A percentile compares a stretch with the other conserved stretches of the same genome.
Evolutionary conservation across 2,888 invertebrate genomes (phyloP).

Genomic region (Ectemnius cavifrons): DNA sequence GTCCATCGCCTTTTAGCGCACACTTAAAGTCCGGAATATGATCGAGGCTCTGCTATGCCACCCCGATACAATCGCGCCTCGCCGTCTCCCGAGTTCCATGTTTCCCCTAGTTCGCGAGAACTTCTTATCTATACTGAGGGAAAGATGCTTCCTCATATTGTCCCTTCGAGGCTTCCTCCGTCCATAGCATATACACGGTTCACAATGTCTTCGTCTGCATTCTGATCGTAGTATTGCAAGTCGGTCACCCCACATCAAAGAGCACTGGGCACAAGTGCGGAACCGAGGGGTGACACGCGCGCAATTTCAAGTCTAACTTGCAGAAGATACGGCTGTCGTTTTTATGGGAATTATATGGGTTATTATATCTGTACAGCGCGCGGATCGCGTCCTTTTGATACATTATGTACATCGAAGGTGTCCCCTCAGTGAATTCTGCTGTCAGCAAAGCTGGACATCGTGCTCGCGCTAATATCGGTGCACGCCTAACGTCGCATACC

Average conservation of each 20-base stretch:
- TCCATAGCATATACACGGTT: neutral
- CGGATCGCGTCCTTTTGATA: conserved; percentile 49
- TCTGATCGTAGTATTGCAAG: too few relatives aligned
- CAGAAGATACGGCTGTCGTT: neutral
- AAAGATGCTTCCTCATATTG: conserved; percentile 31
- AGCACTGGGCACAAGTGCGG: too few relatives aligned
- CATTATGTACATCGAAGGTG: conserved; percentile 54
- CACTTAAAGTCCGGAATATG: conserved; percentile 19
- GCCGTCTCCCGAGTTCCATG: too few relatives aligned
- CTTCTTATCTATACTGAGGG: too few relatives aligned
- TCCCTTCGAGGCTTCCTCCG: conserved; percentile 3
- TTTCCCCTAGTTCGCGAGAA: too few relatives aligned
- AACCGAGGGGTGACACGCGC: neutral
- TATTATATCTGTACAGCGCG: conserved; percentile 12
- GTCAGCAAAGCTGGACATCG: neutral
- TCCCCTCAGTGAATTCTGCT: neutral
- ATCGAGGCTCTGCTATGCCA: neutral
- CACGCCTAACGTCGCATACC: too few relatives aligned
- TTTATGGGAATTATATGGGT: neutral
- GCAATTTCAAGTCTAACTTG: neutral
- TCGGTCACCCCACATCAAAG: too few relatives aligned
- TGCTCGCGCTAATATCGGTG: neutral
- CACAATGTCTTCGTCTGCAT: too few relatives aligned
- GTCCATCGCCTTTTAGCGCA: conserved; percentile 54
- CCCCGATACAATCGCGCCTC: too few relatives aligned